Evolutionary conservation across 2,888 invertebrate species (phyloP), one percentile per base, ranked within the genome.

Genomic region (Scaptomyza tumidula): DNA sequence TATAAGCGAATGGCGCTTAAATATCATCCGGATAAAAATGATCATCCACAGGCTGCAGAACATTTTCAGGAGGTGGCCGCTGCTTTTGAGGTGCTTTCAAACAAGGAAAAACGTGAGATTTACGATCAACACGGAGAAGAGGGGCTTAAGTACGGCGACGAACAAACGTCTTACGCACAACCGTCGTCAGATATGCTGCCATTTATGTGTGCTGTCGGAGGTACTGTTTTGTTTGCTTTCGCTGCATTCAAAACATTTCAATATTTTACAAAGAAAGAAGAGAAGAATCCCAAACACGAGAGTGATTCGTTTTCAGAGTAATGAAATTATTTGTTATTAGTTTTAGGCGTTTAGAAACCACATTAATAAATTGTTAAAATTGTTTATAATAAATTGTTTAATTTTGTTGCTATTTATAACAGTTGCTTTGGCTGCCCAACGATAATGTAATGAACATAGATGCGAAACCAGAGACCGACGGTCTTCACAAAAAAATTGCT

Each of bases 161-260:
- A 61, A 3, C 29, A 60, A 27, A 9, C 49, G 10, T 58, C 46
- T 37, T 63, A 37, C 6, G 55, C 29, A 9, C 67, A 78, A 43
- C 60, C 84, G 14, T 39, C 86, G 5, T 29, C 81, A 1, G 86
- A 82, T 14, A 80, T 86, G 81, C 9, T 80, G 14, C 82, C 86
- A 0, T 86, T 82, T 37, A 75, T 82, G 64, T 71, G 71, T 27
- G 82, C 75, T 6, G 78, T 82, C 37, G 86, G 84, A 0, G 82
- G 82, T n/a, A 78, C 82, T 0, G 75, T 82, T 35, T 46, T 82
- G 24, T 82, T 82, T 49, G 85, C 82, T 0, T 82, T 78, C 48
- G 86, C 67, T 1, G 86, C 86, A 2, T 86, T 69, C 13, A 82
- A 86, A 49, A 80, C 82, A 0, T 82, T 80, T 16, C 70, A 84